Percentiles rank a stretch among this genome's conserved stretches.
These are phyloP conservation scores for Cataglyphis livida DNA, from an alignment of 2,888 invertebrate species.

Conservation along the genomic window DNA sequence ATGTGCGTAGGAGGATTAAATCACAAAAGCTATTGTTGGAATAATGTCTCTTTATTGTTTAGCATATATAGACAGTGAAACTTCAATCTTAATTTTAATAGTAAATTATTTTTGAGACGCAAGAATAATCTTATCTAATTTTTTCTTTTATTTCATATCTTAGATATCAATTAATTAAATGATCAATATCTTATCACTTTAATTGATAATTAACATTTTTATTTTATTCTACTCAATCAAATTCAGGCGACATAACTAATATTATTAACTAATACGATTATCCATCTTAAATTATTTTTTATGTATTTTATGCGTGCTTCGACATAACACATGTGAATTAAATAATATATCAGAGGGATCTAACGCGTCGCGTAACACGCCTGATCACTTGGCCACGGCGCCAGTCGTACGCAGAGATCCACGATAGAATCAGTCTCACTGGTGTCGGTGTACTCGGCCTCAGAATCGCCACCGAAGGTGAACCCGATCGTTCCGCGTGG, in stretches of 20 bases:
- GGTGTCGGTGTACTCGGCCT: slow-evolving; percentile 41
- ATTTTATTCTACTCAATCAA: not conserved
- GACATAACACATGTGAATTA: not conserved
- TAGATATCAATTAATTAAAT: not conserved
- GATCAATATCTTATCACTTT: not conserved
- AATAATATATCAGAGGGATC: not conserved
- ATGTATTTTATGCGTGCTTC: not conserved
- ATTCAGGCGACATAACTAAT: not conserved
- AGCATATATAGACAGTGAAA: not conserved
- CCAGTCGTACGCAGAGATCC: slow-evolving; percentile 21
- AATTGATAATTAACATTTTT: not conserved
- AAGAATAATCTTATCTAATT: not conserved
- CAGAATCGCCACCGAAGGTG: slow-evolving; percentile 73
- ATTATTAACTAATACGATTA: not conserved
- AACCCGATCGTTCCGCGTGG: slow-evolving; percentile 81
- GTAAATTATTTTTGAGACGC: not conserved
- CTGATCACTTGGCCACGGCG: slow-evolving; percentile 38
- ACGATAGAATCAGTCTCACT: slow-evolving; percentile 45
- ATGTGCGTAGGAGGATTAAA: not conserved
- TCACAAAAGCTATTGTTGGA: not conserved
- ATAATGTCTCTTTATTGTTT: not conserved
- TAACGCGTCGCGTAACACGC: slow-evolving; percentile 37
- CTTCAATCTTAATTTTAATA: slow-evolving; percentile 14
- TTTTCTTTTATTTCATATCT: not conserved
- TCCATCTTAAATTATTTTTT: not conserved